Evolutionary conservation across 2,797 vertebrate genomes (phyloP).

Genomic region (Neopelma chrysocephalum): DNA sequence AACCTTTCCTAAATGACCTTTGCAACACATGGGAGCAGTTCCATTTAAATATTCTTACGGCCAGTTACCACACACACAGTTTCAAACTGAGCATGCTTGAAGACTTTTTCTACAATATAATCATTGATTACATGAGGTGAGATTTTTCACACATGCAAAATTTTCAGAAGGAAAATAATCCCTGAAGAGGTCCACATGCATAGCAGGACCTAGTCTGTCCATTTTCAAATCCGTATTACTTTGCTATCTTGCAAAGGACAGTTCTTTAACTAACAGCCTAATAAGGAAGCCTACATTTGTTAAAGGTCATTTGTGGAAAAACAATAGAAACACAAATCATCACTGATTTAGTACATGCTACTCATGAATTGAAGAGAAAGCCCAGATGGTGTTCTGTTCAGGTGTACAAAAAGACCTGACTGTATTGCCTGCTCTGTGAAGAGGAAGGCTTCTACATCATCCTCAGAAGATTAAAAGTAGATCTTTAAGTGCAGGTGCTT

Average conservation of each 20-base stretch:
- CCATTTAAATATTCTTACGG: neutral
- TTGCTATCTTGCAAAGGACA: neutral
- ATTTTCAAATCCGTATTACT: neutral
- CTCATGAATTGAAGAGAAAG: neutral
- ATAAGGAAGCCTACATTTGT: neutral
- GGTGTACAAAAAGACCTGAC: neutral
- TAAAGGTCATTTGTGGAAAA: neutral
- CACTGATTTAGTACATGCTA: neutral
- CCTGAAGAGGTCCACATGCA: neutral
- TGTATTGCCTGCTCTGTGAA: neutral
- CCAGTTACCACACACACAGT: conserved; percentile 4
- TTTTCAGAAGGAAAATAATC: neutral
- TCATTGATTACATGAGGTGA: neutral
- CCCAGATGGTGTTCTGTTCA: neutral
- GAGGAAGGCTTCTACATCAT: neutral
- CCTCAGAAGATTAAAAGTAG: neutral
- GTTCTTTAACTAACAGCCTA: neutral
- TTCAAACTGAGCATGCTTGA: neutral
- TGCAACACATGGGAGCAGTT: conserved; percentile 15
- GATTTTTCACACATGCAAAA: neutral
- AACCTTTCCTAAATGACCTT: conserved; percentile 53
- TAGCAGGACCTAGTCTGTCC: neutral
- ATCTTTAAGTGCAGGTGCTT: neutral
- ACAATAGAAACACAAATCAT: neutral
- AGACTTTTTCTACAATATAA: neutral